Conservation (phyloP, 2,797 vertebrate genomes). For the Semaprochilodus insignis region DNA sequence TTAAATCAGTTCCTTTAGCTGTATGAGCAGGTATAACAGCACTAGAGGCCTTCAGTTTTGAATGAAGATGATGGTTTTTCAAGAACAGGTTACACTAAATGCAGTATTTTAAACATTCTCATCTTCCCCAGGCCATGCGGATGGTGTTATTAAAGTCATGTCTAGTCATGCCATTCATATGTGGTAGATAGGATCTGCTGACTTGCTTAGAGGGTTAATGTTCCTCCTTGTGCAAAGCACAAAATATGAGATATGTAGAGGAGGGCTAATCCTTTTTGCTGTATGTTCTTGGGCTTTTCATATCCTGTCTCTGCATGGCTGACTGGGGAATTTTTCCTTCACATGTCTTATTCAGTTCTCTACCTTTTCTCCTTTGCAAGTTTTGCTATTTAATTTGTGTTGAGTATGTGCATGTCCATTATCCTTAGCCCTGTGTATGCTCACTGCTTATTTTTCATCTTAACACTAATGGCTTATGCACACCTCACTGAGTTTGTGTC, state of each 20-base stretch:
- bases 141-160: background rate
- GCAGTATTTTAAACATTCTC: background rate
- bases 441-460: conserved; percentile 6
- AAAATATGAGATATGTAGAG: background rate
- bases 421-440: background rate
- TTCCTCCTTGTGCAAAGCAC: background rate
- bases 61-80: background rate
- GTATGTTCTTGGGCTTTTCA: background rate
- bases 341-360: background rate
- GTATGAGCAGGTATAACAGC: background rate
- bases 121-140: background rate
- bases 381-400: conserved; percentile 14
- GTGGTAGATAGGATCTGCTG: background rate
- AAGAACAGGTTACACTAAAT: background rate
- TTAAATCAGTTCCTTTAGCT: background rate
- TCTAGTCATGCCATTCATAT: background rate
- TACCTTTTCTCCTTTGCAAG: background rate
- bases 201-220: background rate
- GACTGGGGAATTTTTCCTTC: conserved; percentile 1
- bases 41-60: background rate
- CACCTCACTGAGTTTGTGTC: background rate
- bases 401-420: conserved; percentile 15
- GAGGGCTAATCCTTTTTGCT: background rate
- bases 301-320: background rate
- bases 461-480: background rate